phyloP scores from a whole-genome alignment of 2,113 vertebrate species.

The Azemiops feae region DNA sequence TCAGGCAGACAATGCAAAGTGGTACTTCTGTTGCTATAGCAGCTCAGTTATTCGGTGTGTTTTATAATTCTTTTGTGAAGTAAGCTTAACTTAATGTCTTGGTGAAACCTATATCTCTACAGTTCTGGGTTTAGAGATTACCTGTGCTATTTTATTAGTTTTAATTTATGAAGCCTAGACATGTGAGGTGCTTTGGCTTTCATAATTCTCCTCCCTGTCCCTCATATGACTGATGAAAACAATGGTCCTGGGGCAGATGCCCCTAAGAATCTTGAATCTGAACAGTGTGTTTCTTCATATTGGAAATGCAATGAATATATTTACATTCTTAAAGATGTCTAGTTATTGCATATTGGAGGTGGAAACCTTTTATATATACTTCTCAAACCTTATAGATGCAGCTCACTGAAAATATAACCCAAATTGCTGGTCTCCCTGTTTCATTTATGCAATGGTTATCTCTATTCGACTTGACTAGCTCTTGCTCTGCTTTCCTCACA shows the following conservation, averaged over 20 bases:
- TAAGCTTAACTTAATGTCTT: background rate
- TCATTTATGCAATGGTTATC: background rate
- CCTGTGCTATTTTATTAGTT: background rate
- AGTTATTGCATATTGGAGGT: background rate
- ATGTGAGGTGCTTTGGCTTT: background rate
- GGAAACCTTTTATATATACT: background rate
- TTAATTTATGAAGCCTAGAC: background rate
- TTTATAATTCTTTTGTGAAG: background rate
- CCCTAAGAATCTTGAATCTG: background rate
- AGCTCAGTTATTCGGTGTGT: background rate
- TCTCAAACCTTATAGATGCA: background rate
- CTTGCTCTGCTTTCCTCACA: too few species aligned
- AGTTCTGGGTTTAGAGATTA: background rate
- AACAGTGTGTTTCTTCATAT: background rate
- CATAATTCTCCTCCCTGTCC: background rate
- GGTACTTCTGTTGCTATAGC: background rate
- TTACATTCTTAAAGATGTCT: background rate
- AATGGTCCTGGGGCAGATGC: background rate
- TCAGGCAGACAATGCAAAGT: background rate
- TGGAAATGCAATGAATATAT: background rate
- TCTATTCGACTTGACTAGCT: background rate
- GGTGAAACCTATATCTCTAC: background rate
- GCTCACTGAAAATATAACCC: background rate
- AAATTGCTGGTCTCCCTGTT: background rate
- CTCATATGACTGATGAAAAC: background rate